These are phyloP conservation scores for Mirounga angustirostris DNA, from an alignment of 2,113 vertebrate genomes.

Conservation along the genomic window DNA sequence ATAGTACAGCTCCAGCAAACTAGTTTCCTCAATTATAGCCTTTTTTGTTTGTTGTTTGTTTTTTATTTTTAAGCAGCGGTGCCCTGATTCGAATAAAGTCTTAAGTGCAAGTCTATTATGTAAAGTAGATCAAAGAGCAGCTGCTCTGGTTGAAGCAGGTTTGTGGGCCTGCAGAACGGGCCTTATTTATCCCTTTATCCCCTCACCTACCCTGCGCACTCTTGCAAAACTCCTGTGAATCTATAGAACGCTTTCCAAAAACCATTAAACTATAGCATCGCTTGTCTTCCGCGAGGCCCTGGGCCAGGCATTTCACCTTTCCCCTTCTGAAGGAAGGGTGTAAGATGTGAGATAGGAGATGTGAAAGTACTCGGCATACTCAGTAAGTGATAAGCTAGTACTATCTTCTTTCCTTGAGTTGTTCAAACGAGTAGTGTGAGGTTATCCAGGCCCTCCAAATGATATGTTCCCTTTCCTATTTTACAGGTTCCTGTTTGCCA, in stretches of 20 bases:
- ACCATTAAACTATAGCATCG: background rate
- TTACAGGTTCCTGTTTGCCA: background rate
- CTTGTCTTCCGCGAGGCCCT: background rate
- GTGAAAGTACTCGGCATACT: background rate
- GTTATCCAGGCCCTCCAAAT: background rate
- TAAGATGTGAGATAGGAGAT: background rate
- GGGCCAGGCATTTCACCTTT: background rate
- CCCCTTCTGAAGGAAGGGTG: background rate
- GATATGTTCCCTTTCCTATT: background rate
- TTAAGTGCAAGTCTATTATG: background rate
- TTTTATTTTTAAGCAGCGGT: background rate
- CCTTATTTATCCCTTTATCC: background rate
- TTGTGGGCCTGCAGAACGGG: background rate
- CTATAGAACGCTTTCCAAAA: background rate
- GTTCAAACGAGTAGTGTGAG: background rate
- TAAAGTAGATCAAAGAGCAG: background rate
- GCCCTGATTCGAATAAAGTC: background rate
- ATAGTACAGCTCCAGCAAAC: background rate
- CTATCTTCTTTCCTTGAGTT: background rate
- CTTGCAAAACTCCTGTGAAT: background rate
- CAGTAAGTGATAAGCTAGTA: background rate
- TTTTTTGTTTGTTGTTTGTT: background rate
- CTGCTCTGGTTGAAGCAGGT: background rate
- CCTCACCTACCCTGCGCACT: background rate
- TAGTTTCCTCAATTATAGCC: background rate